These are phyloP conservation scores for Athrips mouffetella DNA, from an alignment of 2,888 invertebrate genomes.

Conservation along the genomic window DNA sequence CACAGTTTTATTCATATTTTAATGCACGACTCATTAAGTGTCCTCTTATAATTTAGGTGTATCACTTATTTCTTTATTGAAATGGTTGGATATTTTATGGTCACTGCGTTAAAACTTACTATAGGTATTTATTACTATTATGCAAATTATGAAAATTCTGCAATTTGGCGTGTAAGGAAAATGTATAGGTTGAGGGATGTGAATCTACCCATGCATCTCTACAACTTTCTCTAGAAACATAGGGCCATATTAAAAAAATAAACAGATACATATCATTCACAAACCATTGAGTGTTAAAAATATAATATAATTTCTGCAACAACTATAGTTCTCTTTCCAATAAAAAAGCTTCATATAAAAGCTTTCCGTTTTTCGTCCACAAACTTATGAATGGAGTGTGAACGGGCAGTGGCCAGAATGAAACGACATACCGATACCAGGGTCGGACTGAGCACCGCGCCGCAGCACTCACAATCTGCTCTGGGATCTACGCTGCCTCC, in stretches of 20 bases:
- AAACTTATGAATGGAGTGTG: conserved; percentile 72
- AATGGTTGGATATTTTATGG: conserved; percentile 22
- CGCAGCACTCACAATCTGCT: conserved; percentile 53
- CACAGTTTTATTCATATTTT: conserved; percentile 60
- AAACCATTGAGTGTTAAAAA: no score
- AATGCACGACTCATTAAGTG: conserved; percentile 47
- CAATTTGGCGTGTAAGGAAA: no score
- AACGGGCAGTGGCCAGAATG: conserved; percentile 71
- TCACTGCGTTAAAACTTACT: not conserved
- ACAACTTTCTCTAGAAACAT: no score
- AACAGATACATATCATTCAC: no score
- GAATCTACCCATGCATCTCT: no score
- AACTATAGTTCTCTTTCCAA: no score
- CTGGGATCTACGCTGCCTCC: conserved; percentile 62
- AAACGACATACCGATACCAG: conserved; percentile 70
- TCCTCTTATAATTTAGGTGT: conserved; percentile 23
- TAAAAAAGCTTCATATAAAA: conserved; percentile 36
- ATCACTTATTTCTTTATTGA: conserved; percentile 37
- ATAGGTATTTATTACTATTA: no score
- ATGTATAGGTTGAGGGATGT: no score
- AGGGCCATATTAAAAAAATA: no score
- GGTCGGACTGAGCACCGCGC: conserved; percentile 31
- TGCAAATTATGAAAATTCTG: no score
- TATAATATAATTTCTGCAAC: no score
- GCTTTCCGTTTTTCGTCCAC: conserved; percentile 12